Conservation (phyloP, 2,797 vertebrate genomes). For the Argentina silus region DNA sequence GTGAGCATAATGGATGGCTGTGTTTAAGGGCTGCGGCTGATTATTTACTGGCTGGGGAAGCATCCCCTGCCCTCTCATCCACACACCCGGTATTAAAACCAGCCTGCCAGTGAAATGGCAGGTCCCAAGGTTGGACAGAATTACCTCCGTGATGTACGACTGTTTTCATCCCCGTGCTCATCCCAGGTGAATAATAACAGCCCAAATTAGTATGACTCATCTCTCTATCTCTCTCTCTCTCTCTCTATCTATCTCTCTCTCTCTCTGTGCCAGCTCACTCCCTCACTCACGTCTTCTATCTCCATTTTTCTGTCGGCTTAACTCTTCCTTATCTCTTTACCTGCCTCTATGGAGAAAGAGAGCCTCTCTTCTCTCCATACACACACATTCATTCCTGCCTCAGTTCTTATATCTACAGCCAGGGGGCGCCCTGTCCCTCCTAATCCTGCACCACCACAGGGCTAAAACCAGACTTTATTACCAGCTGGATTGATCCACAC, state of each 20-base stretch:
- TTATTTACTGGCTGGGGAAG: constrained; percentile 14
- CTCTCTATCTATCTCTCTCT: constrained; percentile 39
- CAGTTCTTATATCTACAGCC: constrained; percentile 41
- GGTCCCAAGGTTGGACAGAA: constrained; percentile 56
- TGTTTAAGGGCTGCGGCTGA: constrained; percentile 17
- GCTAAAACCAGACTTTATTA: constrained; percentile 45
- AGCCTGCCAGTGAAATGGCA: constrained; percentile 50
- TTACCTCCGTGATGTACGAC: constrained; percentile 65
- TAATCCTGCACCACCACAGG: constrained; percentile 17
- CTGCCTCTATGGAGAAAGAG: background rate
- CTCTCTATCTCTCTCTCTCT: constrained; percentile 51
- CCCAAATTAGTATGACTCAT: constrained; percentile 71
- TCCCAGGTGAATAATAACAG: constrained; percentile 67
- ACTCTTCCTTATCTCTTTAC: constrained; percentile 13
- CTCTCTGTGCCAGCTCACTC: constrained; percentile 30
- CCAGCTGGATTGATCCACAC: constrained; percentile 44
- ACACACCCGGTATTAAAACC: constrained; percentile 37
- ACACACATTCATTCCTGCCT: background rate
- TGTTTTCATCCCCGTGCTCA: constrained; percentile 59
- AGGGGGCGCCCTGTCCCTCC: constrained; percentile 58
- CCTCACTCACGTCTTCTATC: constrained; percentile 26
- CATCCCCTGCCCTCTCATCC: background rate
- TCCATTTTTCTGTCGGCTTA: background rate
- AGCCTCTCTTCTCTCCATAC: background rate
- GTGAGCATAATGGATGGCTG: constrained; percentile 38